Evolutionary conservation across 2,888 invertebrate species (phyloP).

Genomic region (Agriopis leucophaearia): DNA sequence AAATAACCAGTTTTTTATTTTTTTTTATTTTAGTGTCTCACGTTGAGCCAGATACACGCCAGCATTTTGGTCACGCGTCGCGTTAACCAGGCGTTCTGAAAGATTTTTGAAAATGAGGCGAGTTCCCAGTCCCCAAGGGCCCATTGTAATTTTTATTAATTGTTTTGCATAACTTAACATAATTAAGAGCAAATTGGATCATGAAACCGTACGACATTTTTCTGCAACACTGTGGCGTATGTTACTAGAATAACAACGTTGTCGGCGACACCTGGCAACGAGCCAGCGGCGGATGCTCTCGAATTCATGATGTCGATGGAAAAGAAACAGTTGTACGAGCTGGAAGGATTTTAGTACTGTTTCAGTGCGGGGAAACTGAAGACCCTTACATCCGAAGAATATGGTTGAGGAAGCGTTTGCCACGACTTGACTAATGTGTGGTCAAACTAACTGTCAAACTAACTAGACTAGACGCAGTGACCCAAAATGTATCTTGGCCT

Average conservation of each 20-base stretch:
- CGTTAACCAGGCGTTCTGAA: too few species aligned
- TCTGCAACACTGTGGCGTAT: constrained; percentile 50
- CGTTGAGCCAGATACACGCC: too few species aligned
- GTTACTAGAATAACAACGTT: constrained; percentile 61
- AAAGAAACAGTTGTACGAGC: constrained; percentile 2
- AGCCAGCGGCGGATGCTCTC: constrained; percentile 16
- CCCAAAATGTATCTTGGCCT: too few species aligned
- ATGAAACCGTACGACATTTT: constrained; percentile 48
- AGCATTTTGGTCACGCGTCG: too few species aligned
- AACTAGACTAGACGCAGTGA: too few species aligned
- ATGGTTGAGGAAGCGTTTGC: too few species aligned
- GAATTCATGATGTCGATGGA: constrained; percentile 18
- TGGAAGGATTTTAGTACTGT: neutral
- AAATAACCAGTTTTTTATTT: too few species aligned
- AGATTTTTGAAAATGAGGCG: too few species aligned
- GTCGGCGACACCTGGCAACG: constrained; percentile 31
- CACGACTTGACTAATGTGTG: too few species aligned
- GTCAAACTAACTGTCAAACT: too few species aligned
- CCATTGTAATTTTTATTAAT: neutral
- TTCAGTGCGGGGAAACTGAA: neutral
- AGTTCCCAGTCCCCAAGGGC: too few species aligned
- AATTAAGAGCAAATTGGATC: constrained; percentile 25
- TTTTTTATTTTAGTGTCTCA: too few species aligned
- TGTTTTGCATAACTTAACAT: neutral
- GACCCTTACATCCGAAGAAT: neutral